phyloP scores from a whole-genome alignment of 2,797 vertebrate genomes.

The Phyllotis vaccarum region DNA sequence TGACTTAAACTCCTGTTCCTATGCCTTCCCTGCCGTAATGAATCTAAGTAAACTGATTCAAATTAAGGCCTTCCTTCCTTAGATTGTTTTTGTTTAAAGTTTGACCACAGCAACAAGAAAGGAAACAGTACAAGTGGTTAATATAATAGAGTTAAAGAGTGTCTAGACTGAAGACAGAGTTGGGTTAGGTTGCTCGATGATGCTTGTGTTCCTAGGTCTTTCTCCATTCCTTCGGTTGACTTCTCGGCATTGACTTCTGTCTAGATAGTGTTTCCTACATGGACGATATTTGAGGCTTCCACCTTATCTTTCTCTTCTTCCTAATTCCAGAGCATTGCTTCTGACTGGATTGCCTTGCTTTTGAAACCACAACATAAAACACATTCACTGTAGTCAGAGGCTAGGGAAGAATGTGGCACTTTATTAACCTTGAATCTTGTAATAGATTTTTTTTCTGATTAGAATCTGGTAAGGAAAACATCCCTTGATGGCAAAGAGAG shows the following conservation, averaged over 20 bases:
- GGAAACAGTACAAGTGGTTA: background rate
- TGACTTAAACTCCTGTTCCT: background rate
- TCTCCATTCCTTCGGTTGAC: background rate
- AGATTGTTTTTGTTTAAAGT: background rate
- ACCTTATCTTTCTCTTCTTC: background rate
- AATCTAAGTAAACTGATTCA: background rate
- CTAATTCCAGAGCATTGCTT: background rate
- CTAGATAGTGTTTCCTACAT: background rate
- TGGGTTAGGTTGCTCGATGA: background rate
- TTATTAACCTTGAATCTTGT: background rate
- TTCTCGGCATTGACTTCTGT: background rate
- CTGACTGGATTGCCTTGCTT: background rate
- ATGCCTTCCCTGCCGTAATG: background rate
- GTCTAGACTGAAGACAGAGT: background rate
- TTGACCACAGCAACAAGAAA: background rate
- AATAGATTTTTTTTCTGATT: background rate
- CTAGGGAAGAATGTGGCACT: background rate
- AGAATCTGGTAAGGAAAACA: background rate
- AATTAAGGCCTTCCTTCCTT: background rate
- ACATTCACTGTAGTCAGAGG: background rate
- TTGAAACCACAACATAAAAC: background rate
- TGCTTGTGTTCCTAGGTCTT: background rate
- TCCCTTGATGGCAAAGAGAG: background rate
- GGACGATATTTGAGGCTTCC: background rate
- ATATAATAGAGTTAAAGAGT: background rate